Base-by-base conservation (phyloP, 2,888 invertebrate genomes). In the Oligia strigilis region DNA sequence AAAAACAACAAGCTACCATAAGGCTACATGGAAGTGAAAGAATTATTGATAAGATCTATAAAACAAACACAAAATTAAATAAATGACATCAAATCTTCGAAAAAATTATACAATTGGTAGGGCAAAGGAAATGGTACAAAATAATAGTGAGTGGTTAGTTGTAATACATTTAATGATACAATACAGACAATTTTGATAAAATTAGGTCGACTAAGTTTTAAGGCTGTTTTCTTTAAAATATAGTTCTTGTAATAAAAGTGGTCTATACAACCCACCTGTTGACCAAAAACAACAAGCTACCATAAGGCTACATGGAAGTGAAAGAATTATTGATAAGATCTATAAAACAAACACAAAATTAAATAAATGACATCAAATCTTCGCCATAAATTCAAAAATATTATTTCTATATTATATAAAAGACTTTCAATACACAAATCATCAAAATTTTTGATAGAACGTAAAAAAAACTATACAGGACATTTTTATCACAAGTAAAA, bases 21-120 rank as follows among this genome's bases (percentile, higher is more conserved):
- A n/a, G n/a, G 2, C n/a, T 40, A 36, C 29, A 73, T 40, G 65
- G 11, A 82, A 82, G 55, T 82, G 43, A 86, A 83, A 82, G 46
- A 82, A 71, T 65, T 4, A 55, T 17, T 23, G 62, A 64, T 72
- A 69, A 81, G 6, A 82, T 72, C 55, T 23, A 14, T 23, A 64
- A 14, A 29, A 60, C 36, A 70, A 80, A 62, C 19, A 72, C 4
- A 60, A 67, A 9, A 4, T 40, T 6, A 36, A 40, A n/a, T n/a
- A n/a, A n/a, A 67, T 29, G 1, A 2, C 29, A 19, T 60, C 0
- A 19, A 43, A 72, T 23, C 17, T 23, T 49, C 40, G 2, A n/a
- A n/a, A 58, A 19, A 69, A 8, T 19, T 8, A 43, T 17, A 9
- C 2, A 36, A 65, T 66, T 9, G 2, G 8, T 43, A 43, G 14